phyloP scores from a whole-genome alignment of 2,797 vertebrate species.

The Lophura swinhoii region DNA sequence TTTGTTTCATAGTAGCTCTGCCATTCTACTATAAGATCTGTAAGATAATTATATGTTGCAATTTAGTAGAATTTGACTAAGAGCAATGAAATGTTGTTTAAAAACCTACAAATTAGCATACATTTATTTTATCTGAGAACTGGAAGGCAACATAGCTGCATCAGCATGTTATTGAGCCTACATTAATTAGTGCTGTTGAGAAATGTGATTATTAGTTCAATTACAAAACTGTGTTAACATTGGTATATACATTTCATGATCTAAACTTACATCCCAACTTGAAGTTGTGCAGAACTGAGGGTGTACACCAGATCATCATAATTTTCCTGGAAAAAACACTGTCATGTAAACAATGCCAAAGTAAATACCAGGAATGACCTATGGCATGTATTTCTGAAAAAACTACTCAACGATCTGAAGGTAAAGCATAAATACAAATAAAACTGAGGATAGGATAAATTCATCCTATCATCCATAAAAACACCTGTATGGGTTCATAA shows the following conservation, averaged over 20 bases:
- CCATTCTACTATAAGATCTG: background rate
- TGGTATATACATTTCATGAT: background rate
- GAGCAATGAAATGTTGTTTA: background rate
- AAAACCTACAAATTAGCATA: background rate
- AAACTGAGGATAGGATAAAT: background rate
- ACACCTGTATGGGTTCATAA: fast-evolving
- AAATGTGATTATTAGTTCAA: background rate
- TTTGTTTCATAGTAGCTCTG: background rate
- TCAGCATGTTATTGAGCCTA: background rate
- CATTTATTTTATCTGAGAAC: background rate
- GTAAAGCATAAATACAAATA: background rate
- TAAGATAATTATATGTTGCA: background rate
- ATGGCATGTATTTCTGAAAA: too few species aligned
- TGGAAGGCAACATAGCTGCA: background rate
- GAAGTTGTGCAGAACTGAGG: background rate
- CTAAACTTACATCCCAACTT: background rate
- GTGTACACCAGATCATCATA: background rate
- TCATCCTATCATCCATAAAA: background rate
- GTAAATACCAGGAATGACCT: too few species aligned
- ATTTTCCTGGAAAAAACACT: background rate
- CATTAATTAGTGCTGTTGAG: background rate
- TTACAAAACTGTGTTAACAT: background rate
- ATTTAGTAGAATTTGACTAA: constrained; percentile 1
- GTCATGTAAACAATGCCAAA: background rate
- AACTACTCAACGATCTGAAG: background rate